Evolutionary conservation across 2,888 invertebrate genomes (phyloP).

Genomic region (Prosopocoilus inquinatus): DNA sequence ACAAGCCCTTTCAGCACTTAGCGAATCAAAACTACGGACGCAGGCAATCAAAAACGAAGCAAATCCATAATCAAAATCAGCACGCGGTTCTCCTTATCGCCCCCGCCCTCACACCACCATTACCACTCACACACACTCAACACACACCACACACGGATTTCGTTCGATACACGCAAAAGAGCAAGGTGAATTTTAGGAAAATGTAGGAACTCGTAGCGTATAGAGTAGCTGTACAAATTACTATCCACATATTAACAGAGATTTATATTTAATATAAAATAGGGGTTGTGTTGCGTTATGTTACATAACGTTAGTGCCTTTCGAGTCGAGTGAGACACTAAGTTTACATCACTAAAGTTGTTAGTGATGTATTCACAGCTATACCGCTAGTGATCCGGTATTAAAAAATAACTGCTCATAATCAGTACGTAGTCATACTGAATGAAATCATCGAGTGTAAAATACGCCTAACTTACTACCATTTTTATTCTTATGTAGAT

Average conservation of each 20-base stretch:
- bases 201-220: constrained; percentile 14
- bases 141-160: not conserved
- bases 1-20: constrained; percentile 49
- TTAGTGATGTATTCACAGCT: constrained; percentile 31
- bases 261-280: constrained; percentile 49
- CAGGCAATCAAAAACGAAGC: constrained; percentile 45
- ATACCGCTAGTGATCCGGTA: constrained; percentile 42
- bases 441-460: not conserved
- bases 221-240: constrained; percentile 32
- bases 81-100: not conserved
- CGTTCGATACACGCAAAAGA: constrained; percentile 5
- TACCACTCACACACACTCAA: not conserved
- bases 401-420: constrained; percentile 6
- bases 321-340: constrained; percentile 53
- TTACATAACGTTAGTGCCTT: constrained; percentile 52
- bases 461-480: not conserved
- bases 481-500: no score
- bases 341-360: constrained; percentile 23
- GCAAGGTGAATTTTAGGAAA: constrained; percentile 9
- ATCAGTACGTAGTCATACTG: not conserved
- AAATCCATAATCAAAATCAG: constrained; percentile 14
- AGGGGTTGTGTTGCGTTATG: constrained; percentile 51
- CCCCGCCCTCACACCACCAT: not conserved
- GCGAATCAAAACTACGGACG: constrained; percentile 28
- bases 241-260: constrained; percentile 48